Evolutionary conservation across 2,113 vertebrate species (phyloP).

Genomic region (Gopherus evgoodei): DNA sequence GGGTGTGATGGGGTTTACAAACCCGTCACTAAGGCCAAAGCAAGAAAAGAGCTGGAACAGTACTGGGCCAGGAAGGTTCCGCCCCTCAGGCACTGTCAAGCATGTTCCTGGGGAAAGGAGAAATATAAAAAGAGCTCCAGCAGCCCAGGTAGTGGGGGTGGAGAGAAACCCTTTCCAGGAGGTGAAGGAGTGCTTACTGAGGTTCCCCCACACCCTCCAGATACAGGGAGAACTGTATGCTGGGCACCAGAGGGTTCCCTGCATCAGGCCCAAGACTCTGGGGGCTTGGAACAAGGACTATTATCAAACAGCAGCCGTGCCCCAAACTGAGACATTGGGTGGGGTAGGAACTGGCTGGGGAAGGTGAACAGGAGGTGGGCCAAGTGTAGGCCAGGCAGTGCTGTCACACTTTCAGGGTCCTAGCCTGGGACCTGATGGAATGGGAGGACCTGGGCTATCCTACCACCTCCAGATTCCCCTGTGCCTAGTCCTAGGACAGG

Average conservation of each 20-base stretch:
- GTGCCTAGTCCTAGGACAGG: neutral
- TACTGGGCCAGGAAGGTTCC: neutral
- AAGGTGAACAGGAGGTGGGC: accelerated
- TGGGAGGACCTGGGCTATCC: neutral
- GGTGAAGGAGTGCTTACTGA: neutral
- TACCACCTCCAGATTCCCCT: neutral
- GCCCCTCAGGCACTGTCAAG: neutral
- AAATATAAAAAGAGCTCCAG: neutral
- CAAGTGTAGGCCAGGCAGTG: neutral
- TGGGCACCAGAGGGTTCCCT: neutral
- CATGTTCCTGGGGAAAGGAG: neutral
- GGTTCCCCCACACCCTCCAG: neutral
- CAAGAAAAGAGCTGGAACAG: neutral
- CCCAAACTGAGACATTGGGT: neutral
- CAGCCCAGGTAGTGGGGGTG: neutral
- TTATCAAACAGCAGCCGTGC: neutral
- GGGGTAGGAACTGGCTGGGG: neutral
- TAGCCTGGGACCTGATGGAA: neutral
- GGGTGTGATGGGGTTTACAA: neutral
- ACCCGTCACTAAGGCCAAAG: neutral
- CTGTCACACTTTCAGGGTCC: neutral
- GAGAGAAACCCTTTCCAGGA: neutral
- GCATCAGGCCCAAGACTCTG: neutral
- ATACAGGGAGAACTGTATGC: neutral
- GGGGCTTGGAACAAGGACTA: neutral